Evolutionary conservation across 64 coral and sea anemone genomes (phyloP).

Genomic region (Montipora foliosa): DNA sequence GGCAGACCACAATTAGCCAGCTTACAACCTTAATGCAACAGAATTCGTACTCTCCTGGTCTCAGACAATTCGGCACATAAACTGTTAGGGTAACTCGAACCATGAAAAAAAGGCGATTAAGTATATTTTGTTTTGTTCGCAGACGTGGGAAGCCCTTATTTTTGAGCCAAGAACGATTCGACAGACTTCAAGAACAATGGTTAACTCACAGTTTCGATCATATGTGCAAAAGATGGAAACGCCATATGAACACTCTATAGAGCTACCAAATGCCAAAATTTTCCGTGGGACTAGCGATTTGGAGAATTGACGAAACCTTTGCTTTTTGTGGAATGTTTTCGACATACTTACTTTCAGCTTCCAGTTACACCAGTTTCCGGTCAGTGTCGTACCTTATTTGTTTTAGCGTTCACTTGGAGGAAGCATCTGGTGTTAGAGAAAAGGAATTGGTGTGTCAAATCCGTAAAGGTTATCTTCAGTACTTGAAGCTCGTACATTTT

Average conservation of each 20-base stretch:
- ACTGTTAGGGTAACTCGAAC: too few species aligned
- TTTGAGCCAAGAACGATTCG: slow-evolving; percentile 87
- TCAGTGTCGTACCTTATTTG: neutral
- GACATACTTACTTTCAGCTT: neutral
- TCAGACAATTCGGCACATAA: too few species aligned
- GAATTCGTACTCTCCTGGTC: too few species aligned
- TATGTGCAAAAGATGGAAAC: slow-evolving; percentile 94
- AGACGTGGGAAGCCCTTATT: slow-evolving; percentile 98
- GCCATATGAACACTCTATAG: slow-evolving; percentile 82
- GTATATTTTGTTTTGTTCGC: neutral
- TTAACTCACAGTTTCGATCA: slow-evolving; percentile 94
- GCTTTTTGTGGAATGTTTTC: neutral
- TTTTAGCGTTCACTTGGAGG: too few species aligned
- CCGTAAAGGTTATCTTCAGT: neutral
- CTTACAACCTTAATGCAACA: too few species aligned
- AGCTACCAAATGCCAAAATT: neutral
- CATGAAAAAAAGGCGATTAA: too few species aligned
- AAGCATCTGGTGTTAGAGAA: too few species aligned
- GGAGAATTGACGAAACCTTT: neutral
- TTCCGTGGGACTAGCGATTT: neutral
- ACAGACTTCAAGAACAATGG: slow-evolving; percentile 96
- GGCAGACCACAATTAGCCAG: too few species aligned
- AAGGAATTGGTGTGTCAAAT: neutral
- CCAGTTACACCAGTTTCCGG: neutral
- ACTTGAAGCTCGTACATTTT: neutral